Conservation (phyloP, 2,888 invertebrate genomes). For the Lasioglossum villosulum region DNA sequence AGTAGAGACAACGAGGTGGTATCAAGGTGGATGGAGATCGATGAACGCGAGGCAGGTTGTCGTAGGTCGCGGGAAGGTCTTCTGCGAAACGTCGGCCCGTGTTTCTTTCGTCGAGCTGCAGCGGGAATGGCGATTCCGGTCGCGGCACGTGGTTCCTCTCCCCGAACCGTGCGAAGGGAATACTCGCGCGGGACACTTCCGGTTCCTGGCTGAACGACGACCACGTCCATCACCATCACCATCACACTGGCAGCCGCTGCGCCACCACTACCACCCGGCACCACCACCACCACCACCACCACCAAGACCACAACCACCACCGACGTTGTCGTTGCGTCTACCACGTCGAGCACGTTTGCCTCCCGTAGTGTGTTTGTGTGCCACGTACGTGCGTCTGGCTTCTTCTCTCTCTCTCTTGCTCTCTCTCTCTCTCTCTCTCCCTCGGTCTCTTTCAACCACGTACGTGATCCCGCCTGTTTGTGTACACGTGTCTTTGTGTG, state of each 20-base stretch:
- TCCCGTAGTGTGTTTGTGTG: background rate
- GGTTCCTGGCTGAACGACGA: slow-evolving; percentile 44
- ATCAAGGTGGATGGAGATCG: background rate
- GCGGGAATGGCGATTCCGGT: slow-evolving; percentile 46
- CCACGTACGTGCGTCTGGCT: background rate
- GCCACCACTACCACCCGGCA: slow-evolving; percentile 35
- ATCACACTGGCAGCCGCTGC: slow-evolving; percentile 46
- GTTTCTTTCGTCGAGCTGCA: slow-evolving; percentile 26
- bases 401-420: background rate
- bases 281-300: slow-evolving; percentile 34
- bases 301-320: slow-evolving; percentile 22
- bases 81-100: background rate
- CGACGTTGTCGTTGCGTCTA: background rate
- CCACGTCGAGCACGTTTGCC: slow-evolving; percentile 18
- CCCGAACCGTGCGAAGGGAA: slow-evolving; percentile 12
- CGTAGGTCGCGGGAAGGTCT: slow-evolving; percentile 63
- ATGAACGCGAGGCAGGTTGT: slow-evolving; percentile 60
- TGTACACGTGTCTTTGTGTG: background rate
- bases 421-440: background rate
- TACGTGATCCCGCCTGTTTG: background rate
- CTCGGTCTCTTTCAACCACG: background rate
- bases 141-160: slow-evolving; percentile 59
- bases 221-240: slow-evolving; percentile 56
- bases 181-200: slow-evolving; percentile 65
- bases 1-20: background rate